A percentile compares a stretch with the other conserved stretches of the same genome.
phyloP scores from a whole-genome alignment of 2,113 vertebrate genomes.

The Pelobates fuscus region DNA sequence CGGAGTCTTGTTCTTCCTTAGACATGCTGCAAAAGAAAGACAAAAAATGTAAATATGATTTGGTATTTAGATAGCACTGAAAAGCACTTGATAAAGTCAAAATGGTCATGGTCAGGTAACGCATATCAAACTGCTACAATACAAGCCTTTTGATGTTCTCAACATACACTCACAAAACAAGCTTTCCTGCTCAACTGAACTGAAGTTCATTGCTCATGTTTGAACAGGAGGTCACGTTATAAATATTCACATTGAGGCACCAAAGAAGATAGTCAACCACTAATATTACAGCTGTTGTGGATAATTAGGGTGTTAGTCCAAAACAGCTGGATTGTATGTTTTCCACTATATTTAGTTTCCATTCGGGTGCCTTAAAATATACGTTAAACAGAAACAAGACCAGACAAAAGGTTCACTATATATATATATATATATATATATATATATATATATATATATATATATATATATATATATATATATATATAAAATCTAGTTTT shows the following conservation, averaged over 20 bases:
- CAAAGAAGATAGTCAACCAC: background rate
- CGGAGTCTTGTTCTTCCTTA: background rate
- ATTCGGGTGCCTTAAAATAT: too few relatives aligned
- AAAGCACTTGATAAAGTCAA: background rate
- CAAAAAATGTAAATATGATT: constrained; percentile 13
- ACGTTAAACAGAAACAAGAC: too few relatives aligned
- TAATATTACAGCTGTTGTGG: background rate
- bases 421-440: too few relatives aligned
- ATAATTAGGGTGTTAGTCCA: background rate
- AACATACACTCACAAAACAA: background rate
- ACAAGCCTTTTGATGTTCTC: background rate
- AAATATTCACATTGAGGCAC: background rate
- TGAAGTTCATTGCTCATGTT: background rate
- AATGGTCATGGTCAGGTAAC: background rate
- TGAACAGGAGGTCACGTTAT: background rate
- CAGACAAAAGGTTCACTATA: too few relatives aligned
- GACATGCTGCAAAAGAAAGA: constrained; percentile 10
- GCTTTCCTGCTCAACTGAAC: background rate
- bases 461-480: too few relatives aligned
- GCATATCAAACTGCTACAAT: background rate
- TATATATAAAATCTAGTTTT: too few relatives aligned
- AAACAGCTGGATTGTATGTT: background rate
- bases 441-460: too few relatives aligned
- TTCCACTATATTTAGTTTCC: background rate
- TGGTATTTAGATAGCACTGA: background rate